These are phyloP conservation scores for Cephus pulcher DNA, from an alignment of 2,888 invertebrate species.

Conservation along the genomic window DNA sequence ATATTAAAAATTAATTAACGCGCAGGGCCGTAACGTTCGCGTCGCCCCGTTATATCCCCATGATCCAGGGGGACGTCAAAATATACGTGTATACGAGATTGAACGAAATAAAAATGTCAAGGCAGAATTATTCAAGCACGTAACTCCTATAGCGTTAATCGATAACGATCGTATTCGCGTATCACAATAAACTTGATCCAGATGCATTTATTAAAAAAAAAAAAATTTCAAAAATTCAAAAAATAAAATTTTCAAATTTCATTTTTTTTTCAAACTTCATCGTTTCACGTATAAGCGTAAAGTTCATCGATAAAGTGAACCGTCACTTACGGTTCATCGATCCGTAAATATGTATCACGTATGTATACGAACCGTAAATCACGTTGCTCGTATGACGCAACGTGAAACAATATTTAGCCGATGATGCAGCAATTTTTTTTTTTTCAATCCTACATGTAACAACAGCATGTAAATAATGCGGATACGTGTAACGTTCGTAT, in stretches of 20 bases:
- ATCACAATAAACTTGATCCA: slow-evolving; percentile 18
- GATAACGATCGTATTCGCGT: slow-evolving; percentile 13
- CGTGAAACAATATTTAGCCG: slow-evolving; percentile 1
- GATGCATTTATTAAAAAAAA: slow-evolving; percentile 7
- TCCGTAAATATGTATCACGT: background rate
- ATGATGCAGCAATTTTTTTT: background rate
- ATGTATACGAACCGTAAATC: background rate
- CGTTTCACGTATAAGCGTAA: background rate
- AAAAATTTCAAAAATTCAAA: background rate
- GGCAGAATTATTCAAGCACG: slow-evolving; percentile 8
- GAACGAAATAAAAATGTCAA: slow-evolving; percentile 13
- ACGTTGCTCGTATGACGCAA: background rate
- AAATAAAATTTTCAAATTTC: background rate
- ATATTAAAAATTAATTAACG: slow-evolving; percentile 6
- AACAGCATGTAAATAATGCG: slow-evolving; percentile 1
- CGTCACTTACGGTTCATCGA: background rate
- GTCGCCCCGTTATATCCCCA: background rate
- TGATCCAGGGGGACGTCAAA: background rate
- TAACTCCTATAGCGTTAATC: slow-evolving; percentile 3
- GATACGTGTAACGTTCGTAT: background rate
- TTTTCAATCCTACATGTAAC: background rate
- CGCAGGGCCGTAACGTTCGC: background rate
- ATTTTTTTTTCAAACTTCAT: background rate
- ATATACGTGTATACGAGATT: background rate
- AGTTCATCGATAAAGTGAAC: background rate